Evolutionary conservation across 2,888 invertebrate genomes (phyloP).

Genomic region (Diarsia rubi): DNA sequence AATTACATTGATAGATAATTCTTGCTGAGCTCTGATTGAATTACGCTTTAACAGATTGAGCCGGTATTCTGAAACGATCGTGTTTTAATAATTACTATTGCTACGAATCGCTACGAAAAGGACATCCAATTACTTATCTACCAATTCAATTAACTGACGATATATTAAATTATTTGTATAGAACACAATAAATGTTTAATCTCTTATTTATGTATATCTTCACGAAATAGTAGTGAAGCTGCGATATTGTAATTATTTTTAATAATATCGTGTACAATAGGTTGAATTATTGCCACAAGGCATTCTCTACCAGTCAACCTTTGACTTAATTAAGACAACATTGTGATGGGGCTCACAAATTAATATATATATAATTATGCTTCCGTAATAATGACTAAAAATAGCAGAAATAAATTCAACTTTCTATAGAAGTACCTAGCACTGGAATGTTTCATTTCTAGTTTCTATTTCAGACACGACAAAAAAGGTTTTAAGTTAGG

Average conservation of each 20-base stretch:
- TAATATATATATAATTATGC: too few species aligned
- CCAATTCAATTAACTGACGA: background rate
- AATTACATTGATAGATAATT: background rate
- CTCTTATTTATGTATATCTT: background rate
- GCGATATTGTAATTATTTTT: background rate
- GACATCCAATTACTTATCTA: background rate
- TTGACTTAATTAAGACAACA: too few species aligned
- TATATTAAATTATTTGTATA: background rate
- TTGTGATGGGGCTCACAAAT: too few species aligned
- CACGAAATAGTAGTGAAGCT: background rate
- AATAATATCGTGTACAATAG: too few species aligned
- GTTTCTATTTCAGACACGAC: constrained; percentile 41
- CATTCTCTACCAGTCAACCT: too few species aligned
- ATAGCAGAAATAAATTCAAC: background rate
- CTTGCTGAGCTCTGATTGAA: background rate
- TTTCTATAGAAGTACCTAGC: background rate
- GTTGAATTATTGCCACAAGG: too few species aligned
- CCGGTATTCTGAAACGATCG: background rate
- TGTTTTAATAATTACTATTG: background rate
- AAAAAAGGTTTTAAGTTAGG: constrained; percentile 51
- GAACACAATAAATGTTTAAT: background rate
- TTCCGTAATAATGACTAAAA: background rate
- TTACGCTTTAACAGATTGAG: background rate
- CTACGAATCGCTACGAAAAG: too few species aligned
- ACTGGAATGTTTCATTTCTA: constrained; percentile 24